Evolutionary conservation across 2,113 vertebrate genomes (phyloP), one percentile per base, ranked within the genome.

Genomic region (Cephalopterus ornatus): DNA sequence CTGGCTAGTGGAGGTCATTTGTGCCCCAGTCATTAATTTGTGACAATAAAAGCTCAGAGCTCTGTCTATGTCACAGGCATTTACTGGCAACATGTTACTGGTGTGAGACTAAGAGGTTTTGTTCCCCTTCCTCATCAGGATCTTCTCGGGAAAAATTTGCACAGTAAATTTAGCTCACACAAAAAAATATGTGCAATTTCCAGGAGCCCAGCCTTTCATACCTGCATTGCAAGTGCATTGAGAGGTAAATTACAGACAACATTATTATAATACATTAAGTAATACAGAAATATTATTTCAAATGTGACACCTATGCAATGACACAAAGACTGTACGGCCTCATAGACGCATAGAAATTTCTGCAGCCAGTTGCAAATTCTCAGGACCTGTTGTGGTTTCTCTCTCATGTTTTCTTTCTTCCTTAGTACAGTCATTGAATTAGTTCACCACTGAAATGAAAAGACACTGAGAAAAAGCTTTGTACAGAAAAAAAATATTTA

Each of bases 1-100:
- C 32, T 2, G 1, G 33, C 13, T 62, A 21, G 9, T 5, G 12
- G 33, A 68, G 15, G 12, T 28, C 0, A 0, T 46, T 71, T 83
- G 8, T 70, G 23, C 42, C 72, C 19, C 2, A 1, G 17, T 37
- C 41, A 20, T 32, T 61, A 56, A 56, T 66, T 11, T 39, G n/a
- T 56, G 44, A 26, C 8, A 55, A 37, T 59, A 52, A 77, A 93
- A 92, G 8, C 30, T 91, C n/a, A 30, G 35, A 72, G 53, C 28
- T 55, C 62, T 73, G 35, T 33, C 14, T 47, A 5, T 65, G 44
- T 28, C 41, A 44, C 14, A 73, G 46, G 1, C 16, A 46, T 56
- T 86, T 24, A 14, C 28, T 74, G 59, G 49, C 41, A 86, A 37
- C 11, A 30, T 24, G 7, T 35, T 72, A 24, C 24, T 39, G 21